Evolutionary conservation across 2,888 invertebrate species (phyloP).

Genomic region (Mactromeris polynyma): DNA sequence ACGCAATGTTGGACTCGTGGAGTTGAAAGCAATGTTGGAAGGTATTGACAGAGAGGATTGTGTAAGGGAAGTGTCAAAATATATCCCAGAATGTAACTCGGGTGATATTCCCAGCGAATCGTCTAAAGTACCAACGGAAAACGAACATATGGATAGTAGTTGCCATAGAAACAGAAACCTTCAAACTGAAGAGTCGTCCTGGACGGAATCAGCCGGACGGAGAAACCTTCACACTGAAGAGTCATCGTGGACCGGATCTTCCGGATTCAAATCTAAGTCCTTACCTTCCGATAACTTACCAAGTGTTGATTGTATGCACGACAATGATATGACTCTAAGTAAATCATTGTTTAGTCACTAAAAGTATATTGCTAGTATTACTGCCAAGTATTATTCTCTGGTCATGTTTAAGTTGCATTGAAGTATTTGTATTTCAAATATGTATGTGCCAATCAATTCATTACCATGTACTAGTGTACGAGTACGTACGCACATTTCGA

Average conservation of each 20-base stretch:
- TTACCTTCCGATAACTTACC: background rate
- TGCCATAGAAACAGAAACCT: constrained; percentile 11
- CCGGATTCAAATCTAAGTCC: background rate
- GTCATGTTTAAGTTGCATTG: too few relatives aligned
- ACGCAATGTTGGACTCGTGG: constrained; percentile 38
- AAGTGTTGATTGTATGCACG: background rate
- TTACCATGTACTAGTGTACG: too few relatives aligned
- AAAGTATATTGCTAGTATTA: too few relatives aligned
- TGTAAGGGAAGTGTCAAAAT: constrained; percentile 34
- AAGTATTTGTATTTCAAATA: too few relatives aligned
- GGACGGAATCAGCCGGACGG: background rate
- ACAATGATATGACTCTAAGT: background rate
- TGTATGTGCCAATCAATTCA: too few relatives aligned
- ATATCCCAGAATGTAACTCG: constrained; percentile 1
- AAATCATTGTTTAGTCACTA: background rate
- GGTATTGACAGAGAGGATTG: constrained; percentile 44
- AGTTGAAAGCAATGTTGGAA: constrained; percentile 48
- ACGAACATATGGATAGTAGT: background rate
- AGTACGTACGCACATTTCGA: too few relatives aligned
- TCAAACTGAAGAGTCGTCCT: constrained; percentile 11
- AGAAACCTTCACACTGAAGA: background rate
- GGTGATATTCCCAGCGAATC: background rate
- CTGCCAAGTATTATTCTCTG: too few relatives aligned
- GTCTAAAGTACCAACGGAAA: constrained; percentile 21
- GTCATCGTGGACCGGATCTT: background rate